Base-by-base conservation (phyloP, 1,140 invertebrate genomes). In the Drosophila murphyi region DNA sequence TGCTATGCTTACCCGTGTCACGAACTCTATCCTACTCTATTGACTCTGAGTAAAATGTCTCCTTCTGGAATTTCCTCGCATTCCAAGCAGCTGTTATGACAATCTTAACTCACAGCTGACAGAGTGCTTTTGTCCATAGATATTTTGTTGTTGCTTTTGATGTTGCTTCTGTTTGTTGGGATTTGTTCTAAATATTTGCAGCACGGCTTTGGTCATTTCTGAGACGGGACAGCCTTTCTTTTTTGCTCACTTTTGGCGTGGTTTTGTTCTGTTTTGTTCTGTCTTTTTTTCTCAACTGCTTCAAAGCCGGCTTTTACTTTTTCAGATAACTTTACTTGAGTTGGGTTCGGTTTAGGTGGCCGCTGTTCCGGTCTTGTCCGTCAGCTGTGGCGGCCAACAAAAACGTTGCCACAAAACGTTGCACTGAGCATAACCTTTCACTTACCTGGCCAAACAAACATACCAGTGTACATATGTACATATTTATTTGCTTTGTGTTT, bases 371-470 rank as follows among this genome's bases (percentile, higher is more conserved):
- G 64, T 48, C 54, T 45, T 20, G 55, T 60, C 55, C 50, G 60
- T 70, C 72, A 61, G 64, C 61, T 70, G 67, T 50, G 60, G 12
- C 29, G 12, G 43, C 20, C 20, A 20, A 20, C 20, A 20, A 2
- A 20, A 20, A 20, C 20, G 20, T 20, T 20, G 39, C 48, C 39
- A 5, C 4, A 29, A 37, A 65, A 8, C 12, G 35, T 39, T 29
- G 28, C n/a, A 61, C 45, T 71, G n/a, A 20, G 45, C 60, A 34
- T 76, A 76, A 86, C 82, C 78, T 86, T 86, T 86, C 82, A 86
- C 81, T 69, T 71, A 50, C 35, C 45, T 52, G 48, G 57, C 51
- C 74, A 34, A 76, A 68, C 45, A 60, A 37, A 67, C 72, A 68
- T 77, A 72, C 72, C 60, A 63, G 47, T 72, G 52, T 31, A 43